Base-by-base conservation (phyloP, 1,140 invertebrate genomes). In the Patella vulgata region DNA sequence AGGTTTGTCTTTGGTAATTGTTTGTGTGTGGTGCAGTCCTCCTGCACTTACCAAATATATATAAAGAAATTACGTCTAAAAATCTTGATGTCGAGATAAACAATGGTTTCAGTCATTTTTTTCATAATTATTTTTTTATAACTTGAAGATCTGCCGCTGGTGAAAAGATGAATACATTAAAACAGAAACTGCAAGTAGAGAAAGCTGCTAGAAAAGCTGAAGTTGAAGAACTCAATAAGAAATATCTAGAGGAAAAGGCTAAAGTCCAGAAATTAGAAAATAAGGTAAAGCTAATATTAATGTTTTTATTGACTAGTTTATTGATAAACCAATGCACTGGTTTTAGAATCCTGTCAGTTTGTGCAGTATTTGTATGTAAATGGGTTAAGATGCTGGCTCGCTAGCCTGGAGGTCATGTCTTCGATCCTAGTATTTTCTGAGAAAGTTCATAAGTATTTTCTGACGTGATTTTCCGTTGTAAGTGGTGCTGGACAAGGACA, bases 181-280 rank as follows among this genome's bases (percentile, higher is more conserved):
- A 73, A 42, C 61, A 78, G 48, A 69, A 80, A 55, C 33, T 75
- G n/a, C 57, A 75, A 39, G 44, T 55, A n/a, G 43, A 55, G 9
- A 76, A 71, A 31, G 66, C 70, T 9, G 42, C 66, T n/a, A 73
- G 77, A 50, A 75, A 69, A 44, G 64, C 70, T n/a, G 78, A 80
- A 43, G 31, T 78, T 1, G 73, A 73, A 40, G 56, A 56, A 43
- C 40, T 80, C 2, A 77, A 74, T 23, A 65, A 64, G 50, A 70
- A 70, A 40, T 44, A 75, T 3, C 56, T 63, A 48, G 72, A 78
- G 33, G 63, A 71, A 36, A 69, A 59, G 50, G 56, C 66, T 36
- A 59, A 33, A 31, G 56, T 52, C 21, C 50, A 75, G 36, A 73
- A 71, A 62, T 39, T 64, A 19, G 46, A 62, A 40, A 39, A 42